Base-by-base conservation (phyloP, 2,888 invertebrate genomes). In the Folsomia manolachei region DNA sequence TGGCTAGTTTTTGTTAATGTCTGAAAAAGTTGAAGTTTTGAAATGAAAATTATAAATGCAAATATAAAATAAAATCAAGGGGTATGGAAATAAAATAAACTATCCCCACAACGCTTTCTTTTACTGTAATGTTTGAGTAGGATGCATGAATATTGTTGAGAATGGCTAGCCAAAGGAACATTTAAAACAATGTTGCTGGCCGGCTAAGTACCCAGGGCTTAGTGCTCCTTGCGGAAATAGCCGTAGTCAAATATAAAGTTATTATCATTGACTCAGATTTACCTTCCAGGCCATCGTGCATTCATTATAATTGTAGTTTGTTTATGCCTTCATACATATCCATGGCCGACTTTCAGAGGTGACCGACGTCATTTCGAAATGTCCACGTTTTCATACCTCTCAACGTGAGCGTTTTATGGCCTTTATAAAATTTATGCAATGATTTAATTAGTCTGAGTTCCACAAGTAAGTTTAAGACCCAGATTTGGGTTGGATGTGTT, bases 221-320 rank as follows among this genome's bases (percentile, higher is more conserved):
- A 39, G 39, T 39, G 39, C 39, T 14, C 39, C 39, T 39, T 4
- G 39, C 14, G 39, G 39, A 39, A n/a, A 39, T 39, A 14, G 39
- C 39, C 4, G 39, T 39, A 39, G 39, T 39, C 4, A 39, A 39
- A 71, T 70, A 67, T 67, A 73, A 73, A 69, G 69, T 73, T 70
- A 72, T 69, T 72, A 53, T 64, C 72, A 65, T 23, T 66, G 56
- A 66, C 66, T 62, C 70, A 63, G 67, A 24, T 70, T 62, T 69
- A 26, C 62, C 25, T 63, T 11, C 63, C 60, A 60, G 21, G 63
- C 24, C 63, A 25, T 63, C 25, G 18, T n/a, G n/a, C n/a, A n/a
- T n/a, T n/a, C n/a, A n/a, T n/a, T n/a, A n/a, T n/a, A n/a, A n/a
- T n/a, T n/a, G n/a, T n/a, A n/a, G n/a, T n/a, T n/a, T n/a, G n/a